Conservation (phyloP, 1,140 invertebrate genomes). For the Meloidogyne hapla region DNA sequence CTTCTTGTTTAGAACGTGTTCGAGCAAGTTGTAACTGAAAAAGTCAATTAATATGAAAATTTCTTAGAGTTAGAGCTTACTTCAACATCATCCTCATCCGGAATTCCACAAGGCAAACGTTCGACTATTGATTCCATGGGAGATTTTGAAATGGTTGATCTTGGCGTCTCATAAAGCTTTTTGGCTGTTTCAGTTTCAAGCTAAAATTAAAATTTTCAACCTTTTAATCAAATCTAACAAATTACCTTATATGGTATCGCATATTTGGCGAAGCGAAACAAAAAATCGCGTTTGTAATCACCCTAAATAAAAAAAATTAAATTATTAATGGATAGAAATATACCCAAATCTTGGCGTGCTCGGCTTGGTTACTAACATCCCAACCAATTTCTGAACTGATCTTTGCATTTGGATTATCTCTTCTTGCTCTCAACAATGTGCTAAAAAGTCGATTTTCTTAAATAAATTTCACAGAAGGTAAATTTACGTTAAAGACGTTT, state of each 20-base stretch:
- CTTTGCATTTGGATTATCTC: slow-evolving; percentile 21
- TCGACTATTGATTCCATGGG: background rate
- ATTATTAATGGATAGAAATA: background rate
- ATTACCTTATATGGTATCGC: slow-evolving; percentile 18
- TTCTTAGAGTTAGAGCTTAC: background rate
- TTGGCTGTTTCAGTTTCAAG: slow-evolving; percentile 8
- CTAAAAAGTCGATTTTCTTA: background rate
- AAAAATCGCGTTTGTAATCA: slow-evolving; percentile 27
- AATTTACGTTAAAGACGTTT: slow-evolving; percentile 1
- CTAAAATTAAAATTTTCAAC: background rate
- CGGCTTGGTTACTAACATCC: slow-evolving; percentile 21
- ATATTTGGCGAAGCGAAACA: slow-evolving; percentile 26
- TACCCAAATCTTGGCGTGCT: slow-evolving; percentile 24
- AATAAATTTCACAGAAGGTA: background rate
- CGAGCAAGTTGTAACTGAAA: slow-evolving; percentile 16
- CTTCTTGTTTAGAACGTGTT: slow-evolving; percentile 26
- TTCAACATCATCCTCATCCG: background rate
- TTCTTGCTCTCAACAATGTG: slow-evolving; percentile 11
- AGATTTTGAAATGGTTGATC: background rate
- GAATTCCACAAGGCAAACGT: slow-evolving; percentile 11
- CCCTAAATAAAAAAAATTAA: background rate
- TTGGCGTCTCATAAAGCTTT: slow-evolving; percentile 11
- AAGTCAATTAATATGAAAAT: background rate
- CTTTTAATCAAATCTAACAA: background rate
- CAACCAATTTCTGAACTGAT: slow-evolving; percentile 20